Evolutionary conservation across 2,113 vertebrate genomes (phyloP).

Genomic region (Cryptomyrus ogoouensis): DNA sequence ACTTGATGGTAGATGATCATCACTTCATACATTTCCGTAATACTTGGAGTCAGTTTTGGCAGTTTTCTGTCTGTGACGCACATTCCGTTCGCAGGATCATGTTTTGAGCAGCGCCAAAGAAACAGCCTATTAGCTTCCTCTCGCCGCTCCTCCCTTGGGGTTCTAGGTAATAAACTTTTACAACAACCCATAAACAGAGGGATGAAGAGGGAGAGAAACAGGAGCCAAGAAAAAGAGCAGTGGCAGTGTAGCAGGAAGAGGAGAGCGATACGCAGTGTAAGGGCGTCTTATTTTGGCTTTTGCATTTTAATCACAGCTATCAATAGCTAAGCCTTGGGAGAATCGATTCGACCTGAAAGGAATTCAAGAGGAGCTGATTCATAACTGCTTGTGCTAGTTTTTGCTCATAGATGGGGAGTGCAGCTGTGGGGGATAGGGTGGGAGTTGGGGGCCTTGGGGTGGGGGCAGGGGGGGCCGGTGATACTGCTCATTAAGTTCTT

Average conservation of each 20-base stretch:
- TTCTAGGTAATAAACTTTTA: slow-evolving; percentile 10
- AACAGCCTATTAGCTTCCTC: neutral
- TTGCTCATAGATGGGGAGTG: neutral
- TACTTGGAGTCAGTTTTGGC: neutral
- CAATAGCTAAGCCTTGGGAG: neutral
- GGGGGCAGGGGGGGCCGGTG: neutral
- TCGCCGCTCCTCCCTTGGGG: neutral
- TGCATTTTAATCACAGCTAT: neutral
- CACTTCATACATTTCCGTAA: neutral
- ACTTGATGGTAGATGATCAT: neutral
- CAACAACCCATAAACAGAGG: neutral
- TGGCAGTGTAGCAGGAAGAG: neutral
- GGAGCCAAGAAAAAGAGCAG: neutral
- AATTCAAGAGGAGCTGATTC: neutral
- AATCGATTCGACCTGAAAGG: neutral
- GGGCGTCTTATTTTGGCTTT: neutral
- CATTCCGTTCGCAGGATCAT: neutral
- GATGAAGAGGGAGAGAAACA: neutral
- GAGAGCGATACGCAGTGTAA: neutral
- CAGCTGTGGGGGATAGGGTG: neutral
- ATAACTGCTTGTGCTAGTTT: neutral
- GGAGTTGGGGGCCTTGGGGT: neutral
- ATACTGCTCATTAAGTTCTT: neutral
- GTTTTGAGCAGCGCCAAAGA: neutral
- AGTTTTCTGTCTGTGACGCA: neutral